These are phyloP conservation scores for Cancer borealis DNA, from an alignment of 2,888 invertebrate species.

Conservation along the genomic window DNA sequence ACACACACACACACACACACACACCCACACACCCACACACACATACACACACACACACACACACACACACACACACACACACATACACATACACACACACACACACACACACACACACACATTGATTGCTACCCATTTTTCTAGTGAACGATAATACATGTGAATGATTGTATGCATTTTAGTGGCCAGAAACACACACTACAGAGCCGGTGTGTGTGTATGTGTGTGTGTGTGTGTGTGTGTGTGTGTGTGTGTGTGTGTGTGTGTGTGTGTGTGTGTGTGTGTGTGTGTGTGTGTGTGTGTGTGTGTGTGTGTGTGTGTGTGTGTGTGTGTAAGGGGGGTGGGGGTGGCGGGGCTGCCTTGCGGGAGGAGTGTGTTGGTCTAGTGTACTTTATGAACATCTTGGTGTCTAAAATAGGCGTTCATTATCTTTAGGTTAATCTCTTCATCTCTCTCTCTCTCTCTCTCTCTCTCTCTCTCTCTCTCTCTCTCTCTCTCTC, in stretches of 20 bases:
- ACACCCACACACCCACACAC: background rate
- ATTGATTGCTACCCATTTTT: background rate
- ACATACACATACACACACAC: no score
- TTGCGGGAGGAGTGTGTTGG: background rate
- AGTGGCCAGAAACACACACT: background rate
- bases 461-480: constrained; percentile 51
- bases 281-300: background rate
- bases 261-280: background rate
- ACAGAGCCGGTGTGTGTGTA: background rate
- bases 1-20: background rate
- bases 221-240: background rate
- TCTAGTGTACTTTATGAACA: no score
- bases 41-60: background rate
- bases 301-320: background rate
- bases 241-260: background rate
- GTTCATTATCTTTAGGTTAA: background rate
- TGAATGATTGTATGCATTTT: background rate
- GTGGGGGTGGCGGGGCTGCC: background rate
- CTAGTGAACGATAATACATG: background rate
- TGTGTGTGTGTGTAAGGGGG: background rate
- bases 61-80: background rate
- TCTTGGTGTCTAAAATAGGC: background rate
- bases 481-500: constrained; percentile 45
- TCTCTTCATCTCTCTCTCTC: constrained; percentile 4
- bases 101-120: constrained; percentile 7